Conservation (phyloP, 30 jellyfish, hydroid and myxozoan genomes). For the Hydractinia echinata region DNA sequence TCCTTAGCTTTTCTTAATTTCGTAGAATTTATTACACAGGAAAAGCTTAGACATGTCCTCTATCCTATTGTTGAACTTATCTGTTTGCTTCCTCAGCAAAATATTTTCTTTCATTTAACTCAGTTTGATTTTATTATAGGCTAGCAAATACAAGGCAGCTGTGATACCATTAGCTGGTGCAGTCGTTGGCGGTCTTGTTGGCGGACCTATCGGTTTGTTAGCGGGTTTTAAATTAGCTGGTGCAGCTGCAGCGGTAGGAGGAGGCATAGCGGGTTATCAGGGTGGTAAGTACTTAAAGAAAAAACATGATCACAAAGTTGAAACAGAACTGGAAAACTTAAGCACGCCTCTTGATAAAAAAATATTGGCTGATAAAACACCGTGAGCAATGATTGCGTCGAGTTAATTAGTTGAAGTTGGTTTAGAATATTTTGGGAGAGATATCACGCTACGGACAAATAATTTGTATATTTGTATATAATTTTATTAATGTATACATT, state of each 20-base stretch:
- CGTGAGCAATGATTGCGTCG: too few species aligned
- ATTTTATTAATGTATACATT: too few species aligned
- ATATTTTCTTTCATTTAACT: background rate
- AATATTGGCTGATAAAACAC: too few species aligned
- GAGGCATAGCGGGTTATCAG: slow-evolving; percentile 85
- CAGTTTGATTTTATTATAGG: slow-evolving; percentile 38
- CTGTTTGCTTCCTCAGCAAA: too few species aligned
- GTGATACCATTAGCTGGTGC: slow-evolving; percentile 97
- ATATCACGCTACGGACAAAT: too few species aligned
- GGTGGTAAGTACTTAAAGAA: slow-evolving; percentile 70
- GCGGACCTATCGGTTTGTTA: slow-evolving; percentile 95
- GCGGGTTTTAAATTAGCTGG: slow-evolving; percentile 99
- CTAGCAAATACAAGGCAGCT: slow-evolving; percentile 87
- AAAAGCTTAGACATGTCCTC: too few species aligned
- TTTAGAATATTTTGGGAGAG: too few species aligned
- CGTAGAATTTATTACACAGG: too few species aligned
- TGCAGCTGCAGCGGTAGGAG: slow-evolving; percentile 99
- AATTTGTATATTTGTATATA: too few species aligned
- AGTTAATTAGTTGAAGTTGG: too few species aligned
- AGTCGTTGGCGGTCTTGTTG: slow-evolving; percentile 88
- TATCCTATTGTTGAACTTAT: too few species aligned
- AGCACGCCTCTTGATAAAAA: slow-evolving; percentile 29
- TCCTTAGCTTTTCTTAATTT: too few species aligned
- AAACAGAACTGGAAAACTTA: slow-evolving; percentile 49
- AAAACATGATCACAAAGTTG: slow-evolving; percentile 70